Conservation (phyloP, 2,113 vertebrate species). For the Trichechus manatus region DNA sequence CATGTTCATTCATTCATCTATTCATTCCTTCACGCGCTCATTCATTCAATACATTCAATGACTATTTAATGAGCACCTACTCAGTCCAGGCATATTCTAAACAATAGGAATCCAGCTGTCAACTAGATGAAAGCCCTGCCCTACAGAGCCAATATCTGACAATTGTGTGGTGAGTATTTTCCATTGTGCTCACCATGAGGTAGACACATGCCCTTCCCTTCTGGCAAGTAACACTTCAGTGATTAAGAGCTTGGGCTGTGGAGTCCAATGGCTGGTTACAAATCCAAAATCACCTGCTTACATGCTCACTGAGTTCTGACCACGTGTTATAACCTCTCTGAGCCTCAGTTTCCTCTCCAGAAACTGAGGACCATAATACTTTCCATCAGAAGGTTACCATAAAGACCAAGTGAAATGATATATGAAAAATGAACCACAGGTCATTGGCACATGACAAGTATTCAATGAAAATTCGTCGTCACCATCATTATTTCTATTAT, state of each 20-base stretch:
- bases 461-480: no score
- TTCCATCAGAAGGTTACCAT: not conserved
- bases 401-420: not conserved
- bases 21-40: not conserved
- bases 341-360: not conserved
- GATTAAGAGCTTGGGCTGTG: not conserved
- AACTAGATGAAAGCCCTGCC: not conserved
- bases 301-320: not conserved
- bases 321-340: not conserved
- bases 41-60: not conserved
- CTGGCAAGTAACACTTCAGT: not conserved
- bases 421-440: not conserved
- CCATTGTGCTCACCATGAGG: not conserved
- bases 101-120: not conserved
- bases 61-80: not conserved
- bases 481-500: not conserved
- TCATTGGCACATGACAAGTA: not conserved
- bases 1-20: not conserved
- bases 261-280: not conserved
- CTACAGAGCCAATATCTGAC: not conserved
- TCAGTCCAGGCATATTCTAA: not conserved
- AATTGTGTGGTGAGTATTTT: fast-evolving
- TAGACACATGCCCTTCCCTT: not conserved
- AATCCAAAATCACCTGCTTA: not conserved
- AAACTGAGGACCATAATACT: not conserved